phyloP scores from a whole-genome alignment of 2,797 vertebrate species.

The Buphagus erythrorhynchus region DNA sequence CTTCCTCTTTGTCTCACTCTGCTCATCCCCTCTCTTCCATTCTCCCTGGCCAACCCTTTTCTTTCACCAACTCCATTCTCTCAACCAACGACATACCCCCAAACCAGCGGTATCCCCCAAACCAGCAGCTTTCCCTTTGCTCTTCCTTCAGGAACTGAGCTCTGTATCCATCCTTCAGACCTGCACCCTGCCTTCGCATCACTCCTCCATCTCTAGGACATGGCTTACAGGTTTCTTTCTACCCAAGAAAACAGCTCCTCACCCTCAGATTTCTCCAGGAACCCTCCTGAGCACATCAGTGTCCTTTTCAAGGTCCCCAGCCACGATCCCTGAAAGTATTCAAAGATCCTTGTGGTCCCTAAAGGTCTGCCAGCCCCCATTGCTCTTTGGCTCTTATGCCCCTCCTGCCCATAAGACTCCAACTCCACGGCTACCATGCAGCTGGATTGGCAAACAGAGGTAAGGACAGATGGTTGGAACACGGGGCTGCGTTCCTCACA shows the following conservation, averaged over 20 bases:
- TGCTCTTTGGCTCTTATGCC: not conserved
- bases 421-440: not conserved
- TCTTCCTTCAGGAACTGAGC: not conserved
- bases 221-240: not conserved
- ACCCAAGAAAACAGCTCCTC: not conserved
- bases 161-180: not conserved
- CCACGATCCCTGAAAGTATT: not conserved
- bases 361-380: not conserved
- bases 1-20: not conserved
- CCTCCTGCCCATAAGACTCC: not conserved
- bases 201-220: not conserved
- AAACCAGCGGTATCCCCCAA: not conserved
- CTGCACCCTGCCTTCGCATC: rapidly evolving
- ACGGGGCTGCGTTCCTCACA: not conserved
- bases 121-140: not conserved
- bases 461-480: not conserved
- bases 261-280: not conserved
- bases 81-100: not conserved
- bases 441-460: not conserved
- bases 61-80: not conserved
- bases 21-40: not conserved
- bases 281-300: not conserved
- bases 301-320: not conserved
- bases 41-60: not conserved
- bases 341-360: not conserved